Evolutionary conservation across 2,113 vertebrate genomes (phyloP).

Genomic region (Epinephelus moara): DNA sequence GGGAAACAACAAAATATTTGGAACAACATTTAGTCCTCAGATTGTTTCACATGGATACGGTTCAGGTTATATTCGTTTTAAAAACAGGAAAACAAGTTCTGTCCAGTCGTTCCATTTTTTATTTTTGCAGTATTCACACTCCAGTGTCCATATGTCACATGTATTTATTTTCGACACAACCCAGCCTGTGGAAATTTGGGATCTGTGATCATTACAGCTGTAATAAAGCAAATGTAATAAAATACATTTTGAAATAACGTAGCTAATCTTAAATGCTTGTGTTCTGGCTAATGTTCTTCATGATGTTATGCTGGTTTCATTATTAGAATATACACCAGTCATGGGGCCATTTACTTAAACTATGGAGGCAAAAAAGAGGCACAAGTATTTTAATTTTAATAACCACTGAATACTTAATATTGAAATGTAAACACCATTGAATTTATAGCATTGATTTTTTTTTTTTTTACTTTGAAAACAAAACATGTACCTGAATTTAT

Average conservation of each 20-base stretch:
- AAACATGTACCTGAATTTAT: too few species aligned
- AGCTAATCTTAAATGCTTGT: neutral
- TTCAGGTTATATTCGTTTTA: neutral
- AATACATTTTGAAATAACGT: conserved; percentile 5
- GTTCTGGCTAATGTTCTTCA: neutral
- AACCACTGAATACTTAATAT: too few species aligned
- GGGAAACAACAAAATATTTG: neutral
- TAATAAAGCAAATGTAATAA: conserved; percentile 22
- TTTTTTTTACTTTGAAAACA: too few species aligned
- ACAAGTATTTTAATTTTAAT: too few species aligned
- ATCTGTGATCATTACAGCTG: conserved; percentile 13
- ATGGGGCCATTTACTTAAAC: too few species aligned
- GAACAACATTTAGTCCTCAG: neutral
- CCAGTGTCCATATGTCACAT: neutral
- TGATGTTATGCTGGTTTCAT: neutral
- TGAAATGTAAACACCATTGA: too few species aligned
- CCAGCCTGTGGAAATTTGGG: conserved; percentile 33
- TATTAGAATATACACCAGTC: too few species aligned
- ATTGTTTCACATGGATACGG: neutral
- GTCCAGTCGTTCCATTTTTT: neutral
- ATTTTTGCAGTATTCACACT: neutral
- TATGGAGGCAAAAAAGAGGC: too few species aligned
- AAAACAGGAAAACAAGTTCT: neutral
- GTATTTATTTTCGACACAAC: neutral
- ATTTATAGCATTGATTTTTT: too few species aligned